Evolutionary conservation across 1,140 invertebrate species (phyloP).

Genomic region (fruit fly (Drosophila melanogaster)): DNA sequence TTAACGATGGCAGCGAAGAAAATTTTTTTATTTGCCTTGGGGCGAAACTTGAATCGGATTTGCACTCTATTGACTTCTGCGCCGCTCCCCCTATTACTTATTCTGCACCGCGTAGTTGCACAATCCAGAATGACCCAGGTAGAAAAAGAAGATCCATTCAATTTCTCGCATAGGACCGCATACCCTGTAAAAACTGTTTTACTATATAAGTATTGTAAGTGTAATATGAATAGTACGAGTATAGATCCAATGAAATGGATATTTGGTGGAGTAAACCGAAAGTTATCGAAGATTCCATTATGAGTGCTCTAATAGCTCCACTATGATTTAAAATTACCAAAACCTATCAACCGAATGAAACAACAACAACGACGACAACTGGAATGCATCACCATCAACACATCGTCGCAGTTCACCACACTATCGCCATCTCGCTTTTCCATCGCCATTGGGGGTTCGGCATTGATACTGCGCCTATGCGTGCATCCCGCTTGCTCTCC

Average conservation of each 20-base stretch:
- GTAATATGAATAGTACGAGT: too few relatives aligned
- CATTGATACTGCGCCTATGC: constrained; percentile 70
- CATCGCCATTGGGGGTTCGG: constrained; percentile 78
- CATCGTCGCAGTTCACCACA: constrained; percentile 17
- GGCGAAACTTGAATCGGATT: constrained; percentile 29
- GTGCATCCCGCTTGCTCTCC: constrained; percentile 29
- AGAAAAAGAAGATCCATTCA: neutral
- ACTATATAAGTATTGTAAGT: too few relatives aligned
- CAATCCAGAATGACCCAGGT: constrained; percentile 17
- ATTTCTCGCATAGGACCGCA: neutral
- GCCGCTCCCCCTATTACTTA: constrained; percentile 15
- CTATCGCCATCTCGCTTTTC: constrained; percentile 63
- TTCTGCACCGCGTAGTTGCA: constrained; percentile 1
- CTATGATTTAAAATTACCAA: neutral
- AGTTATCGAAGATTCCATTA: neutral
- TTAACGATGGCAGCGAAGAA: constrained; percentile 6
- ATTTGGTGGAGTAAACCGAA: too few relatives aligned
- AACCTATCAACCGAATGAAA: constrained; percentile 21
- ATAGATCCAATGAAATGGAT: too few relatives aligned
- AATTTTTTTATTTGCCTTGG: constrained; percentile 35
- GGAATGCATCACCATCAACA: constrained; percentile 30
- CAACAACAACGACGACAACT: constrained; percentile 18
- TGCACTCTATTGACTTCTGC: constrained; percentile 38
- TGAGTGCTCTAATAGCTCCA: neutral
- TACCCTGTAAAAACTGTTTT: neutral